Percentiles rank a stretch among this genome's conserved stretches.
phyloP scores from a whole-genome alignment of 2,888 invertebrate genomes.

The Nowickia ferox region DNA sequence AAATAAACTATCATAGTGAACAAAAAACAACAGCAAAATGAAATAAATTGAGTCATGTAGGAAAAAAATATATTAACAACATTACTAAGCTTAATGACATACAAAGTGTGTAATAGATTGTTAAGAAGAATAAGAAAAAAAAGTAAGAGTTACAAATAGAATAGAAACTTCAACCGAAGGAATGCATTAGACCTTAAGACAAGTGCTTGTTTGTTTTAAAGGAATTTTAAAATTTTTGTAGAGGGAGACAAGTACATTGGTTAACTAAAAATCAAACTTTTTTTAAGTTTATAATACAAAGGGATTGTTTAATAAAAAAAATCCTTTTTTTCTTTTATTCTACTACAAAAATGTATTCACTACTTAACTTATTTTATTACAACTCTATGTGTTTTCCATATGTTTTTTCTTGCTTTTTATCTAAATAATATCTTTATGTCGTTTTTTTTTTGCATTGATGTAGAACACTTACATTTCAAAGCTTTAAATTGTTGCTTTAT shows the following conservation, averaged over 20 bases:
- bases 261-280: too few species aligned
- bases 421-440: conserved; percentile 41
- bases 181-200: too few species aligned
- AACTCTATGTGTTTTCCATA: too few species aligned
- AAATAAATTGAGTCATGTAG: conserved; percentile 64
- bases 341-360: neutral
- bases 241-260: too few species aligned
- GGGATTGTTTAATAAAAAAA: neutral
- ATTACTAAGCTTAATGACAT: conserved; percentile 41
- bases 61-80: conserved; percentile 40
- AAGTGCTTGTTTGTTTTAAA: too few species aligned
- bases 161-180: neutral
- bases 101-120: conserved; percentile 46
- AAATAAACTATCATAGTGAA: conserved; percentile 16
- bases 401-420: neutral
- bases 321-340: neutral
- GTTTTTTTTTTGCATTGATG: neutral
- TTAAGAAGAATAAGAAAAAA: neutral
- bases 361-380: neutral
- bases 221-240: too few species aligned
- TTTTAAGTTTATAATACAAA: too few species aligned
- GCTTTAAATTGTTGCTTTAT: conserved; percentile 28
- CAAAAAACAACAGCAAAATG: neutral
- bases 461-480: conserved; percentile 38
- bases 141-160: neutral